Base-by-base conservation (phyloP, 2,113 vertebrate genomes). In the Progne subis region DNA sequence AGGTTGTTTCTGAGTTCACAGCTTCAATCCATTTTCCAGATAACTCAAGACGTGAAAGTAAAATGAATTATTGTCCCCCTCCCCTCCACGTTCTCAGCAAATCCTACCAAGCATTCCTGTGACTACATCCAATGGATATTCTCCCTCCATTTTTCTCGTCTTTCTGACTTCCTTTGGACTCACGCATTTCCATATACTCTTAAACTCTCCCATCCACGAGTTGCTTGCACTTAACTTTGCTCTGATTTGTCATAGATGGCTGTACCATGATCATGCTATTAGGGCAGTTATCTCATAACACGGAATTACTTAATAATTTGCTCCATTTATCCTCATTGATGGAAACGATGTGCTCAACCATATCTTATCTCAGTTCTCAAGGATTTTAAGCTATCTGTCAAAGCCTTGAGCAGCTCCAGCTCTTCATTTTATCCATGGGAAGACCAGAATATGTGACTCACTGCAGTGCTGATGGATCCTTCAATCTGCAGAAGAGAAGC, bases 351-450 rank as follows among this genome's bases (percentile, higher is more conserved):
- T 82, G 57, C 82, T 85, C 82, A 75, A 31, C 61, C 57, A 56
- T 14, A 20, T 89, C 70, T 89, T 94, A 87, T 79, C 74, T 75
- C 84, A 49, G 52, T 63, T 82, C 77, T 74, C 64, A 56, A 83
- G 78, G 68, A 68, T 67, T 91, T 81, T 43, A 88, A 86, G 85
- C 82, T 24, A 74, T 49, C 65, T 55, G 6, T 61, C 80, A 91
- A 90, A 71, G 49, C 71, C 82, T 81, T 86, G 86, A 91, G 57
- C 31, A 78, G 91, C 80, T 86, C 56, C 64, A 78, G 65, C 37
- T 79, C 56, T 75, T 92, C 44, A 41, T 90, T 90, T 88, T 87
- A 78, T 86, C 91, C 84, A 44, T 86, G 81, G 77, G 77, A 83
- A 67, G 71, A 94, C 63, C 86, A 88, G 56, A 71, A 60, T 47